Base-by-base conservation (phyloP, 2,113 vertebrate species). In the Poeciliopsis turrubarensis region DNA sequence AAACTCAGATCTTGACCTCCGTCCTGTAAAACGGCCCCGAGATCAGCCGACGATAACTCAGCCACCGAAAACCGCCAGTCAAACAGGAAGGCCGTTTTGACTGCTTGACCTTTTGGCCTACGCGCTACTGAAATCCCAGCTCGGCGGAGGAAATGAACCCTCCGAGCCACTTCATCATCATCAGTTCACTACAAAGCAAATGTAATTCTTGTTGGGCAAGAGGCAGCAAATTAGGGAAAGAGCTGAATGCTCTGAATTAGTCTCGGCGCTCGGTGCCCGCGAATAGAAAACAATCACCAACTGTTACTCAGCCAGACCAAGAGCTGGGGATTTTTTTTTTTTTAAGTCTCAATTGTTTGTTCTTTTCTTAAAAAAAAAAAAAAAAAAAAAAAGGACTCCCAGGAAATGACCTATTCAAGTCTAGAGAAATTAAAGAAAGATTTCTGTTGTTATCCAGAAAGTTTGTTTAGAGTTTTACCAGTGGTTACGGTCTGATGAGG, bases 71-170 rank as follows among this genome's bases (percentile, higher is more conserved):
- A 8, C 62, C 64, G 4, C 31, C 1, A 31, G 67, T 57, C 26
- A 32, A 71, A 73, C 79, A 62, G 70, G 68, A 72, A 73, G 70
- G 47, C 31, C 41, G 30, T 62, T 82, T 79, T 64, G 73, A 77
- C 82, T 14, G 76, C 60, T 81, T 81, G 83, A 91, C 85, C 81
- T 72, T 78, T 63, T 69, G 75, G 84, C 81, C 83, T 64, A 11
- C 41, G 4, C 0, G 67, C 81, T 79, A 77, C 87, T 83, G 83
- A 84, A 51, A 72, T 79, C 77, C 60, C 79, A 69, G 73, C 73
- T 69, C 57, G 39, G 69, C 44, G 9, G 73, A 85, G 83, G 85
- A 90, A 87, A 87, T 87, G 79, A 87, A 75, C 75, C 70, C 60
- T 68, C 68, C 19, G 44, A 76, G 68, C 81, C 64, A 72, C 69